Percentiles rank a stretch among this genome's conserved stretches.
These are phyloP conservation scores for Acestrorhynchus altus DNA, from an alignment of 2,797 vertebrate genomes.

Conservation along the genomic window DNA sequence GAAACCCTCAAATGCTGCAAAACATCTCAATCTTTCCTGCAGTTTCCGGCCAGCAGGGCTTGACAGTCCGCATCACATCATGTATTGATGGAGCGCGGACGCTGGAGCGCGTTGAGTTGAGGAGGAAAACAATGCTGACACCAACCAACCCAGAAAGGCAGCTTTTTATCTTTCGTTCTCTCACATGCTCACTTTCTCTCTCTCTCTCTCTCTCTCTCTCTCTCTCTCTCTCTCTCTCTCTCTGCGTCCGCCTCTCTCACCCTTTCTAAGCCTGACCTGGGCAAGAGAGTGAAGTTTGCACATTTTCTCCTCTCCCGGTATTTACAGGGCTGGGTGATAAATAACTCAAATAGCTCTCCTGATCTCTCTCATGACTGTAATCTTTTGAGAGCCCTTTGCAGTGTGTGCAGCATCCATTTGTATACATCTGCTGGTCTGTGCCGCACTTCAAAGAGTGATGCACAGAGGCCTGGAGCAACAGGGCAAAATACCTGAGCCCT, in stretches of 20 bases:
- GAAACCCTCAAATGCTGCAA: neutral
- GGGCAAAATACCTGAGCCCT: slow-evolving; percentile 69
- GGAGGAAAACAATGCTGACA: slow-evolving; percentile 18
- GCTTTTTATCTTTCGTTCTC: neutral
- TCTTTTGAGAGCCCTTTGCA: slow-evolving; percentile 68
- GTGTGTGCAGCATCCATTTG: slow-evolving; percentile 67
- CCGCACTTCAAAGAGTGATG: slow-evolving; percentile 70
- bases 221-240: neutral
- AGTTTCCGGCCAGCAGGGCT: slow-evolving; percentile 4
- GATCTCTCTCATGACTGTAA: slow-evolving; percentile 66
- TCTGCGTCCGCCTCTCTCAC: neutral
- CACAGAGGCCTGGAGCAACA: slow-evolving; percentile 71
- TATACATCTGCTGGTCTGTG: slow-evolving; percentile 62
- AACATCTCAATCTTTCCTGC: neutral
- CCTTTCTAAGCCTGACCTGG: slow-evolving; percentile 15
- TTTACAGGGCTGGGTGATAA: slow-evolving; percentile 30
- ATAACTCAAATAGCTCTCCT: slow-evolving; percentile 59
- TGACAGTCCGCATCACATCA: slow-evolving; percentile 4
- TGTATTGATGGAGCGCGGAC: neutral
- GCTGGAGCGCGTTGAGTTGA: neutral
- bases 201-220: neutral
- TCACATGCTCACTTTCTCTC: neutral
- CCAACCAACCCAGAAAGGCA: slow-evolving; percentile 3
- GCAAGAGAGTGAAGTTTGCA: neutral
- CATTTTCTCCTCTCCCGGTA: neutral